phyloP scores from a whole-genome alignment of 2,888 invertebrate species.

The Neoitamus cyanurus region DNA sequence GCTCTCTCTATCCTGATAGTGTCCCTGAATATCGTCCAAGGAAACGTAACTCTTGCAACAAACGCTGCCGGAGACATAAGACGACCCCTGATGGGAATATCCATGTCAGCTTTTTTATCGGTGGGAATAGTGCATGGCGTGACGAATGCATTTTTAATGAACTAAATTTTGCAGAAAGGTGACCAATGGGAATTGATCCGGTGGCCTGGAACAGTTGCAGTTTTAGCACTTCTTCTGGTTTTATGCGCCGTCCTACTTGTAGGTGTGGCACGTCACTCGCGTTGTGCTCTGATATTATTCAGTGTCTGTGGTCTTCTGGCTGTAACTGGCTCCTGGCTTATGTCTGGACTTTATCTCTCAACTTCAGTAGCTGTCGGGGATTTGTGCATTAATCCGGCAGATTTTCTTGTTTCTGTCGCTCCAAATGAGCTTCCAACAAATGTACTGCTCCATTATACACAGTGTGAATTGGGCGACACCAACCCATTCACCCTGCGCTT shows the following conservation, averaged over 20 bases:
- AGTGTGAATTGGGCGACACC: conserved; percentile 82
- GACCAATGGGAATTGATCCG: conserved; percentile 81
- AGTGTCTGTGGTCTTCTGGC: conserved; percentile 88
- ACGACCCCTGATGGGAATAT: conserved; percentile 76
- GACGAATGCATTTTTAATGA: conserved; percentile 20
- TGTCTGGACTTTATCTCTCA: conserved; percentile 87
- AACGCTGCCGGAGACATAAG: conserved; percentile 82
- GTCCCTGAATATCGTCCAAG: conserved; percentile 76
- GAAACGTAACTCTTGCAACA: conserved; percentile 80
- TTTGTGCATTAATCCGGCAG: conserved; percentile 86
- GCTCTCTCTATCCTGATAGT: conserved; percentile 77
- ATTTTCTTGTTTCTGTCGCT: conserved; percentile 77
- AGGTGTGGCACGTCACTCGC: conserved; percentile 88
- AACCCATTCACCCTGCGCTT: conserved; percentile 85
- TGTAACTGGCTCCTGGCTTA: conserved; percentile 88
- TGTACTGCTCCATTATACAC: conserved; percentile 81
- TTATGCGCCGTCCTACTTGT: conserved; percentile 90
- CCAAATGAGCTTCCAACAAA: conserved; percentile 71
- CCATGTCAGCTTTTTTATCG: conserved; percentile 72
- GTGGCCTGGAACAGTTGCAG: conserved; percentile 91
- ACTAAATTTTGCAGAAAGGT: conserved; percentile 68
- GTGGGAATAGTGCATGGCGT: conserved; percentile 56
- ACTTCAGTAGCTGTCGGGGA: conserved; percentile 87
- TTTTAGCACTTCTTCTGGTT: conserved; percentile 85
- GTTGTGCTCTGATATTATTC: conserved; percentile 89